phyloP scores from a whole-genome alignment of 2,113 vertebrate species.

The Hydrochoerus hydrochaeris region DNA sequence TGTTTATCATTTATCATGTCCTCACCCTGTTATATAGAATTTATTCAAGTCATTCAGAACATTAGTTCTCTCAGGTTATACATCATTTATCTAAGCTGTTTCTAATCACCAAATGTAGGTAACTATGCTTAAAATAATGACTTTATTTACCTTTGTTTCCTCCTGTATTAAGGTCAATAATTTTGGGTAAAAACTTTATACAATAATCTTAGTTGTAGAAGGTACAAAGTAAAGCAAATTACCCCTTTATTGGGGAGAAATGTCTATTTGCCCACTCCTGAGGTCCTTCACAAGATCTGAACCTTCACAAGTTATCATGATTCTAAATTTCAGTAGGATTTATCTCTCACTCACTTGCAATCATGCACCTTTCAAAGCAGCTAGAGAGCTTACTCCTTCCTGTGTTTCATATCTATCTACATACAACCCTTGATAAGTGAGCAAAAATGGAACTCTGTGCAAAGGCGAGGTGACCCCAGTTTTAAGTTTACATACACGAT shows the following conservation, averaged over 20 bases:
- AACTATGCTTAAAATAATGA: neutral
- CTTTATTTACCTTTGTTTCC: neutral
- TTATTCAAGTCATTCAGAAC: neutral
- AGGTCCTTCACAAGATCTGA: neutral
- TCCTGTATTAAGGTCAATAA: neutral
- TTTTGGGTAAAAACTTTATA: neutral
- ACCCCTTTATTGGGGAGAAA: slow-evolving; percentile 8
- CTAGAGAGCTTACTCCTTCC: neutral
- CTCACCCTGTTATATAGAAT: neutral
- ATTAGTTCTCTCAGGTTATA: neutral
- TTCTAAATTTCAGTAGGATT: neutral
- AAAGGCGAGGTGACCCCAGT: neutral
- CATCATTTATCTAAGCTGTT: neutral
- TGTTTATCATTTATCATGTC: neutral
- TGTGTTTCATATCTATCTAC: neutral
- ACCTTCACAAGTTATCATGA: neutral
- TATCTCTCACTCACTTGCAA: neutral
- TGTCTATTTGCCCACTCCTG: neutral
- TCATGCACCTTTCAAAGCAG: neutral
- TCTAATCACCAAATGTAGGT: neutral
- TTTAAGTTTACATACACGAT: neutral
- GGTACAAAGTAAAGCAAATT: neutral
- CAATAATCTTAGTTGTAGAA: neutral
- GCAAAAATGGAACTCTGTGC: neutral
- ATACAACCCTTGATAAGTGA: neutral